Evolutionary conservation across 1,140 invertebrate genomes (phyloP), one percentile per base, ranked within the genome.

Genomic region (Sogatella furcifera): DNA sequence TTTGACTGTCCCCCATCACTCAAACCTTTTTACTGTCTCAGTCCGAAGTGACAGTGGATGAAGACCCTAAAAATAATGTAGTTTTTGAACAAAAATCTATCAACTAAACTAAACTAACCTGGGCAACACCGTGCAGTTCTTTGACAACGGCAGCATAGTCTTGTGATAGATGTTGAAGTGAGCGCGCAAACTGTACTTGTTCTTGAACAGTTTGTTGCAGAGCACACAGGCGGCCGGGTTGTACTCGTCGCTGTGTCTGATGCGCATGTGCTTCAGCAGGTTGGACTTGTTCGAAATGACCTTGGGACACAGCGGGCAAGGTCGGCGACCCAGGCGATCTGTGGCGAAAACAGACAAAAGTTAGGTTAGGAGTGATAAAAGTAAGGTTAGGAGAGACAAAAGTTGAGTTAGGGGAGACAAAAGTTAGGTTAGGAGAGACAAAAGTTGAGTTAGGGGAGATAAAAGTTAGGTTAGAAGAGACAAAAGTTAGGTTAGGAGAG

Each of bases 141-240:
- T 38, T 1, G 34, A 38, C 34, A 22, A 11, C 4, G 61, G 34
- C 22, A 62, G 59, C 31, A 61, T 64, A 22, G 67, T 65, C 52
- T 70, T 70, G 61, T 74, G 73, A 55, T 73, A 73, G 14, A 71
- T 72, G 62, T 74, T 73, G 55, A 73, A 65, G 61, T 74, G 73
- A 15, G 71, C 72, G 69, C 84, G 81, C 59, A 86, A 78, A 70
- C 84, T 85, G 70, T 85, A 83, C 70, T 83, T 83, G 54, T 83
- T 85, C 72, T 84, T 84, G 75, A 85, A 86, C 66, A 78, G 78
- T 70, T 84, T 85, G 70, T 72, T 77, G 73, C 84, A 85, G 57
- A 83, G 76, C 64, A 80, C 75, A 70, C 84, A 86, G 70, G 67
- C 70, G 21, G 69, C 71, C 57, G 72, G 70, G 60, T 71, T 68